Percentiles rank a stretch among this genome's conserved stretches.
phyloP scores from a whole-genome alignment of 2,113 vertebrate genomes.

The Xiphias gladius region DNA sequence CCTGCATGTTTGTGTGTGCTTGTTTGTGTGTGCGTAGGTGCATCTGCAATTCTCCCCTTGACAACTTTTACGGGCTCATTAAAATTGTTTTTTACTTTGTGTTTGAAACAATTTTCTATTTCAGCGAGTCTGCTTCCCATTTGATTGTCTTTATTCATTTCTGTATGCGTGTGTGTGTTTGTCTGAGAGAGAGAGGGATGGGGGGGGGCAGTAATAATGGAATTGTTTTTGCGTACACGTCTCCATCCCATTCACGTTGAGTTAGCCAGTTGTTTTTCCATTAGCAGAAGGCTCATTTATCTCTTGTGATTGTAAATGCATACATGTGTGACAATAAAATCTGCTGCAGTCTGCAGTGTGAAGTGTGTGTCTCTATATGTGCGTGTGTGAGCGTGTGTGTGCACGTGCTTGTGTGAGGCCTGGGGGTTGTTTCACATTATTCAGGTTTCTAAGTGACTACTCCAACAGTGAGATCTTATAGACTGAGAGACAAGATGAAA shows the following conservation, averaged over 20 bases:
- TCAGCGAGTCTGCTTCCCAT: conserved; percentile 49
- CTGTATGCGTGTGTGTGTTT: conserved; percentile 3
- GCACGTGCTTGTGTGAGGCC: conserved; percentile 27
- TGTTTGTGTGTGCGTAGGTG: conserved; percentile 25
- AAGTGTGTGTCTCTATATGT: conserved; percentile 14
- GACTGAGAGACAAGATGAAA: neutral
- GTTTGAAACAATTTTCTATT: conserved; percentile 72
- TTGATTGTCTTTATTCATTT: conserved; percentile 23
- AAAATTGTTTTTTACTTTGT: conserved; percentile 62
- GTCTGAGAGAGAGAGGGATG: neutral
- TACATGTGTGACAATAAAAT: conserved; percentile 69
- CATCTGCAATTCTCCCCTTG: conserved; percentile 50
- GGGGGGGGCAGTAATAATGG: conserved; percentile 1
- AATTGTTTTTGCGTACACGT: conserved; percentile 24
- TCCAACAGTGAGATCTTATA: neutral
- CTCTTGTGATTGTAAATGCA: conserved; percentile 66
- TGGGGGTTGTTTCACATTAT: conserved; percentile 22
- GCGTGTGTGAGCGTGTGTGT: conserved; percentile 30
- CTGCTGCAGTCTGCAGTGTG: conserved; percentile 40
- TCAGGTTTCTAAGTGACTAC: conserved; percentile 15
- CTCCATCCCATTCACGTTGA: conserved; percentile 49
- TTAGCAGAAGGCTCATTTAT: conserved; percentile 65
- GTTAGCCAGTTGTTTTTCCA: conserved; percentile 60
- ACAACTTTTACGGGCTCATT: conserved; percentile 71
- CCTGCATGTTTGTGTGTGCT: conserved; percentile 16